phyloP scores from a whole-genome alignment of 2,888 invertebrate genomes.

The Ellobium chinense region DNA sequence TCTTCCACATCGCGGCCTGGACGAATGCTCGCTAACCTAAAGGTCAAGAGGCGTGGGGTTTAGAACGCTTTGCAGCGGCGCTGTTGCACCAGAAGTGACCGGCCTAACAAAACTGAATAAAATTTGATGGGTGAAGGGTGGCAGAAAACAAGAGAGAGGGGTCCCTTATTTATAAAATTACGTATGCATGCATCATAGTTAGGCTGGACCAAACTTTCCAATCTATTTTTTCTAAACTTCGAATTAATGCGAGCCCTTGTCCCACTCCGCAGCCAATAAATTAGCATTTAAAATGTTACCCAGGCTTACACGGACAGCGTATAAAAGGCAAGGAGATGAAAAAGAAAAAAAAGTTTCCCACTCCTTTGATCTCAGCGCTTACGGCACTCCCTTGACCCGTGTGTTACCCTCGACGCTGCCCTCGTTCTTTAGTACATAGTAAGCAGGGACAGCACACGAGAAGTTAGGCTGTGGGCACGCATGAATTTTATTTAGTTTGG shows the following conservation, averaged over 20 bases:
- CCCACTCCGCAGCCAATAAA: no score
- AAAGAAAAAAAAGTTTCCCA: not conserved
- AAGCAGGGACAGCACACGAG: not conserved
- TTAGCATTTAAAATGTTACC: no score
- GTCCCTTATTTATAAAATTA: no score
- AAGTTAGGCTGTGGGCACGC: not conserved
- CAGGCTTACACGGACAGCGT: no score
- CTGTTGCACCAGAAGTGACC: conserved; percentile 4
- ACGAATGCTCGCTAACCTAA: conserved; percentile 50
- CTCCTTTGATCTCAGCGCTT: not conserved
- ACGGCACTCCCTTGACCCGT: not conserved
- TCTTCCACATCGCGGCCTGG: conserved; percentile 58
- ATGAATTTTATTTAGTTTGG: no score
- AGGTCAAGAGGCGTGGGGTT: conserved; percentile 60
- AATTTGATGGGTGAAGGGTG: no score
- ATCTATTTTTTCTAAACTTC: no score
- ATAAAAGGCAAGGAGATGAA: not conserved
- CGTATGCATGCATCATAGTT: no score
- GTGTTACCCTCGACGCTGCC: not conserved
- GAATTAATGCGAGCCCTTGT: no score
- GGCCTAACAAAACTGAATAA: conserved; percentile 18
- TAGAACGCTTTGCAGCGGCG: conserved; percentile 9
- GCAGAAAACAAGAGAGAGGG: no score
- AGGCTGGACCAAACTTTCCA: no score
- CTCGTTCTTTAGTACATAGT: no score